Evolutionary conservation across 37 sponge, comb jelly and placozoan genomes (phyloP).

Genomic region (Chondrosia reniformis): DNA sequence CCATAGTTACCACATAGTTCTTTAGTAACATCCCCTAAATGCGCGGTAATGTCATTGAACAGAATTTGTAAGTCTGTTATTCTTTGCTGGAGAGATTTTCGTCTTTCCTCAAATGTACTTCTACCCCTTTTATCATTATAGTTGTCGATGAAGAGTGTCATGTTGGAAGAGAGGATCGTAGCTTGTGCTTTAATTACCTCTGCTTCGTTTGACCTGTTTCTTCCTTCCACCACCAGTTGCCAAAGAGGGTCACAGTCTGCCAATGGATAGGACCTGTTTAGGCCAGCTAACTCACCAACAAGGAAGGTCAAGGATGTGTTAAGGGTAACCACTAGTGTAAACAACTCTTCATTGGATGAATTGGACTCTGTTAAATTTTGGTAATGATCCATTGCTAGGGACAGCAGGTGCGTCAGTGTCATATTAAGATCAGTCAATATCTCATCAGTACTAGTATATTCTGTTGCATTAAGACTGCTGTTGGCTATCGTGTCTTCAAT

Average conservation of each 20-base stretch:
- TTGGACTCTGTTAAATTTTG: neutral
- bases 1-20: conserved; percentile 22
- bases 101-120: neutral
- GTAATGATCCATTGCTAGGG: neutral
- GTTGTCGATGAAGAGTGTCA: neutral
- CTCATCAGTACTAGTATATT: neutral
- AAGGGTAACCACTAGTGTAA: neutral
- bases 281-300: neutral
- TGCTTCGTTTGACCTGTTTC: neutral
- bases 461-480: neutral
- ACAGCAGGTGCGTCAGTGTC: neutral
- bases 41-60: neutral
- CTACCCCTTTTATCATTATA: neutral
- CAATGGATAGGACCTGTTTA: conserved; percentile 1
- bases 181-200: neutral
- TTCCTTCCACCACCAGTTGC: neutral
- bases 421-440: neutral
- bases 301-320: neutral
- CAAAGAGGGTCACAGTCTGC: neutral
- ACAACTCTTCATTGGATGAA: neutral
- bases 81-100: neutral
- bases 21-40: neutral
- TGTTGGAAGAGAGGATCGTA: neutral
- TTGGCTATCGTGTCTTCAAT: neutral
- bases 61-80: neutral